Percentiles rank a stretch among this genome's conserved stretches.
Evolutionary conservation across 2,113 vertebrate genomes (phyloP).

Genomic region (Notarius lentiginosus): DNA sequence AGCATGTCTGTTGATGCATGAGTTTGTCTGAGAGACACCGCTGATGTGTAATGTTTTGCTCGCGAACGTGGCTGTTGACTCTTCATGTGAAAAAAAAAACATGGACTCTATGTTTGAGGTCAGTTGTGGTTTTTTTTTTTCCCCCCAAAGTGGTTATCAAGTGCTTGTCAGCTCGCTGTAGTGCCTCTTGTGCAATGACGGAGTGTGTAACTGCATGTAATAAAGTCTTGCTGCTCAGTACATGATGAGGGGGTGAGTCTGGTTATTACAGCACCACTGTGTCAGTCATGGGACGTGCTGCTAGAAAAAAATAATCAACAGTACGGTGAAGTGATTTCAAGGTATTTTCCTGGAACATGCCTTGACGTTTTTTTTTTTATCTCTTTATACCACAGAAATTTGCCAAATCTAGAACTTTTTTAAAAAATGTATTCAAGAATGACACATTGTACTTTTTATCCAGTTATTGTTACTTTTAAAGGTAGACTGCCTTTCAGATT

Average conservation of each 20-base stretch:
- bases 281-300: background rate
- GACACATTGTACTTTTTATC: background rate
- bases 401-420: background rate
- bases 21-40: background rate
- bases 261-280: slow-evolving; percentile 6
- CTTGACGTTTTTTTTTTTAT: background rate
- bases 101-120: slow-evolving; percentile 32
- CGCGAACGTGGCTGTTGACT: slow-evolving; percentile 63
- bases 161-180: slow-evolving; percentile 64
- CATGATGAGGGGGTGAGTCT: slow-evolving; percentile 9
- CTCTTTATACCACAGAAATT: background rate
- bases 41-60: slow-evolving; percentile 50
- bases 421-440: background rate
- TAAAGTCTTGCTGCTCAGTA: slow-evolving; percentile 62
- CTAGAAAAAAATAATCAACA: background rate
- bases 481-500: background rate
- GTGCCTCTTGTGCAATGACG: slow-evolving; percentile 62
- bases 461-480: background rate
- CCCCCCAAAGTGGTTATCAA: slow-evolving; percentile 61
- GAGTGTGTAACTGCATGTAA: slow-evolving; percentile 73
- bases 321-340: background rate
- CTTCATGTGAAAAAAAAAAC: slow-evolving; percentile 40
- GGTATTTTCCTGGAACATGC: background rate
- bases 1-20: slow-evolving; percentile 28
- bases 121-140: slow-evolving; percentile 43